phyloP scores from a whole-genome alignment of 2,888 invertebrate species.

The Nomada ruficornis region DNA sequence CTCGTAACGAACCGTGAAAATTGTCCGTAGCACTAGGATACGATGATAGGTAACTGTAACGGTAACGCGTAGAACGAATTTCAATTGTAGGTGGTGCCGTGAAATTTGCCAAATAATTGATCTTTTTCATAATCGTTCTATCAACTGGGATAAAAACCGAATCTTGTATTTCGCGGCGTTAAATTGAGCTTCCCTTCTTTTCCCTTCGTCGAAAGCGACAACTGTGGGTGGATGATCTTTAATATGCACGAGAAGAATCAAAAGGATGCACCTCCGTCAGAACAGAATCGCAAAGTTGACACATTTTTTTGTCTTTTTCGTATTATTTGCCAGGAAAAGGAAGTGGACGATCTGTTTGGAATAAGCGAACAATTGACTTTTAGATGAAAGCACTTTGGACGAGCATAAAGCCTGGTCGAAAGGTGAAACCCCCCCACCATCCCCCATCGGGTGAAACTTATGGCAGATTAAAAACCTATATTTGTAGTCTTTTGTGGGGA shows the following conservation, averaged over 20 bases:
- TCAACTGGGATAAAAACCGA: no score
- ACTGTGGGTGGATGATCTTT: neutral
- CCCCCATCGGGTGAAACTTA: conserved; percentile 17
- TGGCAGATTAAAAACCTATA: conserved; percentile 52
- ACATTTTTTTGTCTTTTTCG: neutral
- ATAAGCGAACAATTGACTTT: conserved; percentile 61
- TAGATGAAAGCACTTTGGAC: conserved; percentile 57
- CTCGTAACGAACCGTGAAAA: neutral
- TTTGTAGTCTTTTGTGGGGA: conserved; percentile 55
- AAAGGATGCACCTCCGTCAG: conserved; percentile 20
- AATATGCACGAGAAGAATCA: neutral
- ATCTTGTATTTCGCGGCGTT: no score
- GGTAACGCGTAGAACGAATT: neutral
- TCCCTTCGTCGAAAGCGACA: neutral
- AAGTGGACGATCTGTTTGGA: conserved; percentile 29
- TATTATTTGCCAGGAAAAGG: conserved; percentile 41
- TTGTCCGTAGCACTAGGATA: neutral
- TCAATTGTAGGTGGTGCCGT: no score
- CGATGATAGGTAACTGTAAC: neutral
- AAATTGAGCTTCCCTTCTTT: neutral
- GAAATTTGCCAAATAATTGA: no score
- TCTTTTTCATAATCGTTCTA: no score
- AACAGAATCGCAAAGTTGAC: neutral
- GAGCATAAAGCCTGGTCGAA: conserved; percentile 35
- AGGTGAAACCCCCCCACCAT: conserved; percentile 15